phyloP scores from a whole-genome alignment of 2,888 invertebrate genomes.

The Piscicola geometra region DNA sequence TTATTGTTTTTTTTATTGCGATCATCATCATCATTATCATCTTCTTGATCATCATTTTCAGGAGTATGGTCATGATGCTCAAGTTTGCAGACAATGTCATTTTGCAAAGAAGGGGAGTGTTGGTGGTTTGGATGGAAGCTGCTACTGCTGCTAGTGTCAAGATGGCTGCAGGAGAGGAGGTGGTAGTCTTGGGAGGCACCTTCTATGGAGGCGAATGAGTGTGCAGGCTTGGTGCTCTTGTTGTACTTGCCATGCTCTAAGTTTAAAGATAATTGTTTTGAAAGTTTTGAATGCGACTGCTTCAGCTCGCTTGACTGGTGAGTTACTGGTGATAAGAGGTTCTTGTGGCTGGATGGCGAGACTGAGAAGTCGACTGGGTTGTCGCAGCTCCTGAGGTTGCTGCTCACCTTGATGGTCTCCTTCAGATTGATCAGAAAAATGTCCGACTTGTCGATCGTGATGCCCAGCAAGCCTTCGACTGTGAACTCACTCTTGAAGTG shows the following conservation, averaged over 20 bases:
- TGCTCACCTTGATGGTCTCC: constrained; percentile 28
- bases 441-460: constrained; percentile 33
- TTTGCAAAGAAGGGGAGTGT: no score
- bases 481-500: constrained; percentile 36
- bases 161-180: neutral
- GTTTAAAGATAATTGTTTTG: neutral
- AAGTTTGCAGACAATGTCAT: no score
- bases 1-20: neutral
- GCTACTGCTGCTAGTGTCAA: neutral
- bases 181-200: neutral
- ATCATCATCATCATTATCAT: neutral
- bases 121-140: no score
- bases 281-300: neutral
- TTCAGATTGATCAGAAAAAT: constrained; percentile 34
- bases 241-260: neutral
- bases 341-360: constrained; percentile 1
- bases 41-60: neutral
- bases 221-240: neutral
- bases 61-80: no score
- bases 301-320: no score
- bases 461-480: constrained; percentile 33
- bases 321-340: neutral
- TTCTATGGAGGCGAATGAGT: neutral
- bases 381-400: neutral
- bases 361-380: constrained; percentile 11